These are phyloP conservation scores for Himalopsyche japonica DNA, from an alignment of 2,888 invertebrate species.

Conservation along the genomic window DNA sequence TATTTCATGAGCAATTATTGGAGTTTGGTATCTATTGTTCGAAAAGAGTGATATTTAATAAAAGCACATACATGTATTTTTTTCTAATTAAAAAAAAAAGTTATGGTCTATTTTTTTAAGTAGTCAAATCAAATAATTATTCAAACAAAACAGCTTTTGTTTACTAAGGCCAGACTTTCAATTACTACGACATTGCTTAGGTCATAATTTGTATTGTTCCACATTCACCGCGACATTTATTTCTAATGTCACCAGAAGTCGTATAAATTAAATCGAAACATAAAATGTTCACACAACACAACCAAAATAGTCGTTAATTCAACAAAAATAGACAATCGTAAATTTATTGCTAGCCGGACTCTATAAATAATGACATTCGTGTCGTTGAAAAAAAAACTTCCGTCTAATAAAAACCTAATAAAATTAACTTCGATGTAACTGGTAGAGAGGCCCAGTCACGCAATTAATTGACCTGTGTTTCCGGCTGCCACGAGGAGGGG, in stretches of 20 bases:
- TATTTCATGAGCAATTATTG: not conserved
- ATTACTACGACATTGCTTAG: not conserved
- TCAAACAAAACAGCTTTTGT: not conserved
- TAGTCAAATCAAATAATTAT: not conserved
- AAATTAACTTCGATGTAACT: not conserved
- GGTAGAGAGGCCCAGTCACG: not conserved
- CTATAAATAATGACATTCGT: not conserved
- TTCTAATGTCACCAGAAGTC: not conserved
- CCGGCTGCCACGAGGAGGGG: not conserved
- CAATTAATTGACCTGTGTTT: not conserved
- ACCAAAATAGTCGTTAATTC: not conserved
- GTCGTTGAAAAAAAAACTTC: not conserved
- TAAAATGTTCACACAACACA: not conserved
- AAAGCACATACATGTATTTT: too few relatives aligned
- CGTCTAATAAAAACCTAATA: not conserved
- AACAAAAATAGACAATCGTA: not conserved
- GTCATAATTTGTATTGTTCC: not conserved
- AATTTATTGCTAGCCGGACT: not conserved
- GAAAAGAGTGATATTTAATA: too few relatives aligned
- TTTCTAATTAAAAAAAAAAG: too few relatives aligned
- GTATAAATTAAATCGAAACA: not conserved
- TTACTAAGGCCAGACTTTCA: not conserved
- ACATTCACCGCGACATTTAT: not conserved
- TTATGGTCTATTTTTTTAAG: not conserved
- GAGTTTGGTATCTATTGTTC: too few relatives aligned